Conservation (phyloP, 2,113 vertebrate species). For the Rostratula benghalensis region DNA sequence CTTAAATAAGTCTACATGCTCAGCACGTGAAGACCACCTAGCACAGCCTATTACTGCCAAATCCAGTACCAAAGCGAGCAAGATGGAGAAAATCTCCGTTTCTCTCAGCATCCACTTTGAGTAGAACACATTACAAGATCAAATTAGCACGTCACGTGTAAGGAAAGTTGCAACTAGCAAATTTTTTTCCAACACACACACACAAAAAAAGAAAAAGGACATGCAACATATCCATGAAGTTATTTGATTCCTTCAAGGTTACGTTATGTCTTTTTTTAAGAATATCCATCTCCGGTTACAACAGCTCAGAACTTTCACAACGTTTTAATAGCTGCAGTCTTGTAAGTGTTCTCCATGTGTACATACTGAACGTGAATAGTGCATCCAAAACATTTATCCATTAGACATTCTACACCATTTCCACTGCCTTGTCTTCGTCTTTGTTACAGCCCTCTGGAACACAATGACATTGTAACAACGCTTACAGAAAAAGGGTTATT, state of each 20-base stretch:
- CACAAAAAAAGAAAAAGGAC: background rate
- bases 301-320: slow-evolving; percentile 14
- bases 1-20: slow-evolving; percentile 49
- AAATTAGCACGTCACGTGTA: background rate
- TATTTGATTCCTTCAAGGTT: background rate
- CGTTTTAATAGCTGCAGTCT: slow-evolving; percentile 9
- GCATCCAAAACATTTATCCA: background rate
- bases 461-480: slow-evolving; percentile 64
- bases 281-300: slow-evolving; percentile 8
- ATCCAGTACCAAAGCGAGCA: slow-evolving; percentile 30
- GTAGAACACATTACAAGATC: slow-evolving; percentile 43
- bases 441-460: slow-evolving; percentile 55
- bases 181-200: background rate
- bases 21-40: slow-evolving; percentile 49
- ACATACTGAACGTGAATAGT: slow-evolving; percentile 38
- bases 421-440: slow-evolving; percentile 54
- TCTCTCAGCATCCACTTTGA: background rate
- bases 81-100: background rate
- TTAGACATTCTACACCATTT: slow-evolving; percentile 14
- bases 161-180: background rate
- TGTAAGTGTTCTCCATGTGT: slow-evolving; percentile 44
- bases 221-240: background rate
- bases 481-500: slow-evolving; percentile 64
- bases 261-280: background rate
- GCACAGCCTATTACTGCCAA: slow-evolving; percentile 38